Evolutionary conservation across 2,888 invertebrate genomes (phyloP).

Genomic region (Mythimna loreyi): DNA sequence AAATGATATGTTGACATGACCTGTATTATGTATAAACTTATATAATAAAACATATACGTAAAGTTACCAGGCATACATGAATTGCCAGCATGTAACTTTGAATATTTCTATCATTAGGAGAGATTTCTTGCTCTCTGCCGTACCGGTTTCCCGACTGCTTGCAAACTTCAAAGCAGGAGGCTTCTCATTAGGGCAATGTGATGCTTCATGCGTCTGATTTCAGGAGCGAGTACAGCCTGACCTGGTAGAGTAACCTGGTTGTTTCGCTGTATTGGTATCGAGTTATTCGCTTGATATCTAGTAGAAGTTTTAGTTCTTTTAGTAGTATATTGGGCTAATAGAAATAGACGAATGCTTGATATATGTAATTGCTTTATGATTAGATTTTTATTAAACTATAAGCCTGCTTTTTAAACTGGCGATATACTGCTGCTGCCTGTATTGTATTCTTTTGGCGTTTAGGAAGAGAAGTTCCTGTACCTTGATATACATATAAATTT

Average conservation of each 20-base stretch:
- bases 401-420: too few species aligned
- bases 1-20: background rate
- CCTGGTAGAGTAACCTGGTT: background rate
- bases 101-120: conserved; percentile 41
- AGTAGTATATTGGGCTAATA: background rate
- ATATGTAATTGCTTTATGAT: too few species aligned
- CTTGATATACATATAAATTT: too few species aligned
- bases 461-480: background rate
- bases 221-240: conserved; percentile 10
- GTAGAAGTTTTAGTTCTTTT: background rate
- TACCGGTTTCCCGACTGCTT: conserved; percentile 1
- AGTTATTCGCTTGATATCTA: background rate
- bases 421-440: background rate
- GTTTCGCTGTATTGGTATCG: background rate
- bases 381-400: too few species aligned
- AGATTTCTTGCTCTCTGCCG: conserved; percentile 32
- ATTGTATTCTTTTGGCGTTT: background rate
- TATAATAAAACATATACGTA: background rate
- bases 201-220: conserved; percentile 38
- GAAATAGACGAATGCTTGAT: too few species aligned
- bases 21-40: too few species aligned
- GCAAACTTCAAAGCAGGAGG: conserved; percentile 39
- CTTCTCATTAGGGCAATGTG: conserved; percentile 49
- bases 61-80: conserved; percentile 20
- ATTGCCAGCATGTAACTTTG: conserved; percentile 22